Evolutionary conservation across 2,797 vertebrate species (phyloP).

Genomic region (Eidolon dupreanum): DNA sequence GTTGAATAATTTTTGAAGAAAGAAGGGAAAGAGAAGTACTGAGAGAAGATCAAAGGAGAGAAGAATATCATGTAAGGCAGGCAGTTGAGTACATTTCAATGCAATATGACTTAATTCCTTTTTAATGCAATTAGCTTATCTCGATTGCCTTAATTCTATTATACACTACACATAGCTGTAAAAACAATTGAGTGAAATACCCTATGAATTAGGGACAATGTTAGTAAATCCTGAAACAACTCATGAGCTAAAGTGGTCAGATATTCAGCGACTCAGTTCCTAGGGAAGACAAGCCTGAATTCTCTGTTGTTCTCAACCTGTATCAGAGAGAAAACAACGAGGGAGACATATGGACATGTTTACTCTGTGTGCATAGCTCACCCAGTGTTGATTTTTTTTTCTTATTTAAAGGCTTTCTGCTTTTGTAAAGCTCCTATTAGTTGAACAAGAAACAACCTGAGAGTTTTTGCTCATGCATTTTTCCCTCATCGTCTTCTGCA

Average conservation of each 20-base stretch:
- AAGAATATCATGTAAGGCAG: neutral
- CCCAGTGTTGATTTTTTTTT: neutral
- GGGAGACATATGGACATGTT: too few species aligned
- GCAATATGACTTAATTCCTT: neutral
- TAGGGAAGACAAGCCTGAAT: neutral
- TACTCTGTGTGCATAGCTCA: neutral
- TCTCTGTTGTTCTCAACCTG: neutral
- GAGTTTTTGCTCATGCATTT: neutral
- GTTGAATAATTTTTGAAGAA: neutral
- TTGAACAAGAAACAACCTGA: neutral
- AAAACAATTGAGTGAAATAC: slow-evolving; percentile 34
- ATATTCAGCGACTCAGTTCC: neutral
- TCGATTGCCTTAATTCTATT: slow-evolving; percentile 46
- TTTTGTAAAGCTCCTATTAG: neutral
- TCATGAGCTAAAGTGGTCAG: neutral
- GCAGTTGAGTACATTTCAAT: neutral
- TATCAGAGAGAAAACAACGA: neutral
- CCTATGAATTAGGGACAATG: neutral
- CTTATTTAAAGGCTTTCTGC: neutral
- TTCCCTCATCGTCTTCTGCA: neutral
- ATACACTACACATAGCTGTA: neutral
- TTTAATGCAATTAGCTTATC: neutral
- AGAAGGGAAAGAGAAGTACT: neutral
- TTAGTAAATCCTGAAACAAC: slow-evolving; percentile 9
- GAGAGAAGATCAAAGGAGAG: neutral